These are phyloP conservation scores for Vulpes vulpes DNA, from an alignment of 2,113 vertebrate genomes.

Conservation along the genomic window DNA sequence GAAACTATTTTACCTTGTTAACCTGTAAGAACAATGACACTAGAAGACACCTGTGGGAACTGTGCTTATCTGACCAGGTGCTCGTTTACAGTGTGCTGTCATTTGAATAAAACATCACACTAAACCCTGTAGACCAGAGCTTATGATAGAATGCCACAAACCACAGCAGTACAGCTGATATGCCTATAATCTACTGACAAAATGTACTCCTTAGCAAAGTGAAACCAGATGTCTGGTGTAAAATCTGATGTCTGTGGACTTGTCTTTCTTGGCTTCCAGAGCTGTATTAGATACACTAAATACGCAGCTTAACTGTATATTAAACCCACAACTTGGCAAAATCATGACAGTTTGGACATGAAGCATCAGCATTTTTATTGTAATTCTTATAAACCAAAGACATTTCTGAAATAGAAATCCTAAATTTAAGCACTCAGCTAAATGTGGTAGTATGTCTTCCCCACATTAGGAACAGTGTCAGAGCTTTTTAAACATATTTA, in stretches of 20 bases:
- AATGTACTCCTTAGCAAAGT: slow-evolving; percentile 39
- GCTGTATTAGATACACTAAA: slow-evolving; percentile 64
- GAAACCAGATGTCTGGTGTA: slow-evolving; percentile 63
- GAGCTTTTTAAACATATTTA: slow-evolving; percentile 52
- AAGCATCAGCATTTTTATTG: slow-evolving; percentile 70
- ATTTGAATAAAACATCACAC: slow-evolving; percentile 69
- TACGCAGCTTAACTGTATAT: slow-evolving; percentile 66
- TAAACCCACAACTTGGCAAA: slow-evolving; percentile 66
- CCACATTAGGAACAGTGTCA: slow-evolving; percentile 41
- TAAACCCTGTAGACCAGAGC: slow-evolving; percentile 51
- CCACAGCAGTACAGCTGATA: slow-evolving; percentile 20
- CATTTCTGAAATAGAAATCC: slow-evolving; percentile 72
- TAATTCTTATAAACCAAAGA: slow-evolving; percentile 68
- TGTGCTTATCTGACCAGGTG: slow-evolving; percentile 53
- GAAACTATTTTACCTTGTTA: slow-evolving; percentile 39
- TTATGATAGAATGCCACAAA: slow-evolving; percentile 57
- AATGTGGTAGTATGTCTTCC: slow-evolving; percentile 12
- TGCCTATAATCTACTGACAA: slow-evolving; percentile 64
- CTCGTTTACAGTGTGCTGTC: not conserved
- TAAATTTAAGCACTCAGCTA: slow-evolving; percentile 52
- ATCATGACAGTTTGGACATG: slow-evolving; percentile 71
- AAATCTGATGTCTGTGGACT: slow-evolving; percentile 69
- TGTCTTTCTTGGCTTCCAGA: slow-evolving; percentile 60
- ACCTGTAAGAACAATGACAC: slow-evolving; percentile 41
- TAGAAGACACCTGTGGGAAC: slow-evolving; percentile 41